Conservation (phyloP, 2,888 invertebrate species). For the Himalopsyche anomala region DNA sequence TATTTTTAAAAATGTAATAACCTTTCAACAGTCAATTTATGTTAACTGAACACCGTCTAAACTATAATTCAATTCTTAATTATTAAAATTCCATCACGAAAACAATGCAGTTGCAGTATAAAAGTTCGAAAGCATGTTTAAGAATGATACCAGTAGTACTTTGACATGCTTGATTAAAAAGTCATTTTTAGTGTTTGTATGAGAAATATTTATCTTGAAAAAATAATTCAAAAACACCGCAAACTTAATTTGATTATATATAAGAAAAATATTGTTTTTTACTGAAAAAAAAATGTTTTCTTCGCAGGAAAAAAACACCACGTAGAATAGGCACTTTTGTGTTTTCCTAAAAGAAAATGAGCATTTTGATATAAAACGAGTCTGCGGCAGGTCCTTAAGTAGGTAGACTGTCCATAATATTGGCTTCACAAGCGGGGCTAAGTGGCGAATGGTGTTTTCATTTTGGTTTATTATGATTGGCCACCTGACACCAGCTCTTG, state of each 20-base stretch:
- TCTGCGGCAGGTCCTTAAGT: not conserved
- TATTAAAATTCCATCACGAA: too few species aligned
- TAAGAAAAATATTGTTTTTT: not conserved
- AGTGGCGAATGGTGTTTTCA: slow-evolving; percentile 61
- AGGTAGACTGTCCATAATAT: slow-evolving; percentile 32
- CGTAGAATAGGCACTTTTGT: not conserved
- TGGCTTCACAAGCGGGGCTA: slow-evolving; percentile 48
- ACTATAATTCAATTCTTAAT: too few species aligned
- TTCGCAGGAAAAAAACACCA: slow-evolving; percentile 5
- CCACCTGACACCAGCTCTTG: slow-evolving; percentile 58
- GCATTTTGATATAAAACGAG: slow-evolving; percentile 34
- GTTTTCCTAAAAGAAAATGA: slow-evolving; percentile 26
- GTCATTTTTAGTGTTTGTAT: too few species aligned
- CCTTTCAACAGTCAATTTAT: too few species aligned
- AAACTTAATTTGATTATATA: not conserved
- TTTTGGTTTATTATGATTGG: slow-evolving; percentile 60
- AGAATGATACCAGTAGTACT: too few species aligned
- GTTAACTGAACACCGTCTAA: too few species aligned
- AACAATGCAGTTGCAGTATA: too few species aligned
- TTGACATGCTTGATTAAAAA: too few species aligned
- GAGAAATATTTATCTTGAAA: too few species aligned
- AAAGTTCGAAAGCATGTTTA: too few species aligned
- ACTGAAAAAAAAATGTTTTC: not conserved
- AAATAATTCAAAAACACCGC: too few species aligned
- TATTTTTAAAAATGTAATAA: too few species aligned